Percentiles rank a stretch among this genome's conserved stretches.
These are phyloP conservation scores for Lepidurus packardi DNA, from an alignment of 1,140 invertebrate genomes.

Conservation along the genomic window DNA sequence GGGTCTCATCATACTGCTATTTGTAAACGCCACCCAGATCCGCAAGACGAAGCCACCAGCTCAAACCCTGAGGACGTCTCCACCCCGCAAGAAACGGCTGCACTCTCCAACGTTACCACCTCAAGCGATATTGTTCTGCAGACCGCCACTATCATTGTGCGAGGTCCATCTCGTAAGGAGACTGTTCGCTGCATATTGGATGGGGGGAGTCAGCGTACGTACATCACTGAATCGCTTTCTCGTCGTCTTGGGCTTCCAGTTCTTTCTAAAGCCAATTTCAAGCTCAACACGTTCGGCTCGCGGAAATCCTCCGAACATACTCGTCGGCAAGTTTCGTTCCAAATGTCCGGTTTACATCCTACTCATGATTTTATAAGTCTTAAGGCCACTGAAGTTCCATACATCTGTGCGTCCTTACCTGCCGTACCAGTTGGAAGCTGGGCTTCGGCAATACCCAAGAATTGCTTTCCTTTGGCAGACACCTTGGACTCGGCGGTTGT, in stretches of 20 bases:
- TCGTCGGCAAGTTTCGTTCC: neutral
- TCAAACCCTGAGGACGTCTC: neutral
- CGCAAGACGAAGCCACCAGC: neutral
- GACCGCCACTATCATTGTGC: neutral
- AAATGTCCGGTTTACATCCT: too few relatives aligned
- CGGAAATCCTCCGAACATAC: neutral
- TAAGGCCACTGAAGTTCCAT: too few relatives aligned
- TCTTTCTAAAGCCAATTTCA: neutral
- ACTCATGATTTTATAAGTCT: too few relatives aligned
- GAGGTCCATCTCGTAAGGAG: slow-evolving; percentile 3
- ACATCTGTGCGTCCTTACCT: too few relatives aligned
- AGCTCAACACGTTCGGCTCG: neutral
- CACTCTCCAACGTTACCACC: neutral
- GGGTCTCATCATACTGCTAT: neutral
- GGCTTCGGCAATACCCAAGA: neutral
- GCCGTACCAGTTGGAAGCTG: too few relatives aligned
- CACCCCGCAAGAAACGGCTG: neutral
- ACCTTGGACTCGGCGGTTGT: too few relatives aligned
- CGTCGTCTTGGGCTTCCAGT: neutral
- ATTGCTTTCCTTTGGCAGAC: neutral
- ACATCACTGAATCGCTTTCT: neutral
- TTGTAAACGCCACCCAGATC: neutral
- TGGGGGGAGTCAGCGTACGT: neutral
- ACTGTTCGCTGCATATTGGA: slow-evolving; percentile 20
- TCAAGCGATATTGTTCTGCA: neutral